A percentile compares a stretch with the other conserved stretches of the same genome.
Conservation (phyloP, 2,113 vertebrate genomes). For the Spilogale gracilis region DNA sequence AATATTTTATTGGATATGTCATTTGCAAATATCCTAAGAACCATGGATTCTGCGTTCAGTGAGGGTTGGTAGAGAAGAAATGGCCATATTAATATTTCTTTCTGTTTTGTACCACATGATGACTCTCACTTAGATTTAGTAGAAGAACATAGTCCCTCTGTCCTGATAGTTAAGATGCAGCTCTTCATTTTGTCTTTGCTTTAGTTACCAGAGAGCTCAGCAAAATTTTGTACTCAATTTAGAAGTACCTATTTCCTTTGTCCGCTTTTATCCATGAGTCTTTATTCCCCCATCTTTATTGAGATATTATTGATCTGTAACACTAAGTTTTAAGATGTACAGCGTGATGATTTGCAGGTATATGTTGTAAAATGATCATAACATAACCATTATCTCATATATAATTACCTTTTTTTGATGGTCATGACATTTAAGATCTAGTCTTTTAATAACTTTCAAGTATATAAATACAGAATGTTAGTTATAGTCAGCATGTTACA, state of each 20-base stretch:
- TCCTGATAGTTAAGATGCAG: neutral
- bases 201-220: neutral
- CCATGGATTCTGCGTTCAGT: neutral
- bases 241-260: neutral
- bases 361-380: neutral
- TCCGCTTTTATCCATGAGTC: neutral
- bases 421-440: neutral
- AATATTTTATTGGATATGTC: neutral
- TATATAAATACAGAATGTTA: neutral
- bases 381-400: neutral
- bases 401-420: neutral
- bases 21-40: neutral
- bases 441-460: neutral
- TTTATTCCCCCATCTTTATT: neutral
- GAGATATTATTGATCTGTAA: neutral
- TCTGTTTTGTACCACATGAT: neutral
- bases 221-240: neutral
- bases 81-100: neutral
- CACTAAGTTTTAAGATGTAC: neutral
- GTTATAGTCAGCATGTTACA: neutral
- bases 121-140: conserved; percentile 34
- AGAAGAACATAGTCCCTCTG: neutral
- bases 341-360: neutral
- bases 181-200: neutral
- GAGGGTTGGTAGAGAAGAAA: conserved; percentile 12